These are phyloP conservation scores for Lagocephalus sceleratus DNA, from an alignment of 2,797 vertebrate genomes.

Conservation along the genomic window DNA sequence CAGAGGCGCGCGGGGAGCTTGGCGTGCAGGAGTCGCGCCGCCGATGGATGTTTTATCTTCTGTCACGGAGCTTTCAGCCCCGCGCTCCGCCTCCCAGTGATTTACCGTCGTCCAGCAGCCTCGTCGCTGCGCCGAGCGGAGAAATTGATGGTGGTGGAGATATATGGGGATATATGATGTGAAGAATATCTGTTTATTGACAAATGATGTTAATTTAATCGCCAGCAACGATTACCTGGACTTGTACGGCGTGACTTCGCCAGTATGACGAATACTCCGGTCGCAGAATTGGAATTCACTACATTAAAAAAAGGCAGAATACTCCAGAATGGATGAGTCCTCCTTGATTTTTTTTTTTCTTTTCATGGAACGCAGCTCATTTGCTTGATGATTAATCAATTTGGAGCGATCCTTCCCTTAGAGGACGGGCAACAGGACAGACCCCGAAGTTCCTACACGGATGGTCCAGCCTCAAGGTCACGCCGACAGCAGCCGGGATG, in stretches of 20 bases:
- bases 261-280: background rate
- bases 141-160: slow-evolving; percentile 21
- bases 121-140: slow-evolving; percentile 17
- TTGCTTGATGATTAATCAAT: slow-evolving; percentile 27
- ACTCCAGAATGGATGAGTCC: background rate
- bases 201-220: slow-evolving; percentile 26
- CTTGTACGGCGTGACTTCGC: background rate
- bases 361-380: slow-evolving; percentile 1
- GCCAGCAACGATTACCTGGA: slow-evolving; percentile 1
- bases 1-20: slow-evolving; percentile 29
- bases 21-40: slow-evolving; percentile 25
- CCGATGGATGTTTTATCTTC: slow-evolving; percentile 68
- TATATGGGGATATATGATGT: slow-evolving; percentile 22
- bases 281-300: background rate
- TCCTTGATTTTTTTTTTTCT: slow-evolving; percentile 15
- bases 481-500: slow-evolving; percentile 27
- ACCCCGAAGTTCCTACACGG: slow-evolving; percentile 29
- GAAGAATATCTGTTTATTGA: slow-evolving; percentile 14
- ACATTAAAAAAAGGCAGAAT: slow-evolving; percentile 4
- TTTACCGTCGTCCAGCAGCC: slow-evolving; percentile 63
- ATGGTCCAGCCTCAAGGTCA: slow-evolving; percentile 45
- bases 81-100: slow-evolving; percentile 56
- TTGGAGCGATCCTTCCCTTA: slow-evolving; percentile 20
- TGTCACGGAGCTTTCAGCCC: slow-evolving; percentile 63
- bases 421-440: slow-evolving; percentile 40